Evolutionary conservation across 2,113 vertebrate species (phyloP).

Genomic region (Protobothrops flavoviridis): DNA sequence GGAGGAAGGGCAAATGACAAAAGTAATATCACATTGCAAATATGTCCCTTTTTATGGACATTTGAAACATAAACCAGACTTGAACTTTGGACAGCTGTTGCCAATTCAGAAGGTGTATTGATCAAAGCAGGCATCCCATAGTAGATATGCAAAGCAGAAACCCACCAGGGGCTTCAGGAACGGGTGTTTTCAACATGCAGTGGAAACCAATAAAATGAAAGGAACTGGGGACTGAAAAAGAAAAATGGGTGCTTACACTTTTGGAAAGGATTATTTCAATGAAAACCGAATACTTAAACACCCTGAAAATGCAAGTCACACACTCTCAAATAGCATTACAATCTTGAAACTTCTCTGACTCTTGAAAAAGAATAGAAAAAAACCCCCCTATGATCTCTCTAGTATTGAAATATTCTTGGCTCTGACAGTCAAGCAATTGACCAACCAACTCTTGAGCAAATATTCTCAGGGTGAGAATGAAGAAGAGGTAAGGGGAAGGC

Average conservation of each 20-base stretch:
- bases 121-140: neutral
- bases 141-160: neutral
- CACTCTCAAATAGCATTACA: neutral
- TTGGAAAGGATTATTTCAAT: neutral
- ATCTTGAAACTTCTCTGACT: neutral
- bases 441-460: neutral
- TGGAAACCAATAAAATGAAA: neutral
- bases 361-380: neutral
- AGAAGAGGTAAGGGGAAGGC: neutral
- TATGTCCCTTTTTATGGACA: neutral
- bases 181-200: neutral
- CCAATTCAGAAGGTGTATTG: neutral
- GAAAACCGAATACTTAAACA: neutral
- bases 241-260: neutral
- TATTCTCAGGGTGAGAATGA: neutral
- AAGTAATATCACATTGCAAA: neutral
- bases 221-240: neutral
- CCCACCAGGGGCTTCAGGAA: neutral
- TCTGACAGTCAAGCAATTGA: neutral
- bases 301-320: neutral
- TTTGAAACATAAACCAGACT: neutral
- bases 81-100: neutral
- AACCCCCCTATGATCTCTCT: neutral
- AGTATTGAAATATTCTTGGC: neutral
- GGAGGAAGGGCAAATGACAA: neutral